A percentile compares a stretch with the other conserved stretches of the same genome.
Evolutionary conservation across 2,888 invertebrate genomes (phyloP).

Genomic region (Ligdia adustata): DNA sequence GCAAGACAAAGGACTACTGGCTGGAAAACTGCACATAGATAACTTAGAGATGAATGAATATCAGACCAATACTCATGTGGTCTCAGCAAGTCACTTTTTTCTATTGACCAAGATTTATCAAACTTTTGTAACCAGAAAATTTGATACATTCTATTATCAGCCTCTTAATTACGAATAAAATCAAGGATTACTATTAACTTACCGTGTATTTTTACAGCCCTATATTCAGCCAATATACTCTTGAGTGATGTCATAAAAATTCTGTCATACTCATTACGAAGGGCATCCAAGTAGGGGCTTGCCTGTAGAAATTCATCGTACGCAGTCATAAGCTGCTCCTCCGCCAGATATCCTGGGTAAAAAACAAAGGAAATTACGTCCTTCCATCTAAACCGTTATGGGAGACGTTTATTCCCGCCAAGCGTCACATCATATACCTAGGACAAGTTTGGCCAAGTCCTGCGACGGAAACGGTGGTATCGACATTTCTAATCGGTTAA

Average conservation of each 20-base stretch:
- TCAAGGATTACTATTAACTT: no score
- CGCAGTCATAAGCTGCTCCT: constrained; percentile 78
- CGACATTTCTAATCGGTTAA: constrained; percentile 46
- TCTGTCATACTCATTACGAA: constrained; percentile 75
- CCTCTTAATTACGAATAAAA: no score
- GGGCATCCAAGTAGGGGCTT: constrained; percentile 75
- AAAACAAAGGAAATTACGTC: constrained; percentile 33
- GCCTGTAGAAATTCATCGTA: constrained; percentile 79
- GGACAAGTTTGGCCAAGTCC: constrained; percentile 75
- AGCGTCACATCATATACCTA: constrained; percentile 59
- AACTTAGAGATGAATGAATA: no score
- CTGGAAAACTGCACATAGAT: no score
- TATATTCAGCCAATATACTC: constrained; percentile 76
- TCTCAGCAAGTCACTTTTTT: no score
- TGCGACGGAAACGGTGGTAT: constrained; percentile 74
- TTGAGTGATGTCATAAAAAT: constrained; percentile 77
- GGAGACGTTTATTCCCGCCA: constrained; percentile 67
- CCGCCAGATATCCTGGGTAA: constrained; percentile 72
- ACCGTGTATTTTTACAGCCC: constrained; percentile 78
- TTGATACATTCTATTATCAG: no score
- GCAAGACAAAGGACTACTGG: no score
- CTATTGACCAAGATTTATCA: no score
- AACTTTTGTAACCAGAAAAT: no score
- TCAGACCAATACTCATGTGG: no score
- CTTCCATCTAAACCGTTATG: constrained; percentile 37